Evolutionary conservation across 2,888 invertebrate genomes (phyloP).

Genomic region (Achlya flavicornis): DNA sequence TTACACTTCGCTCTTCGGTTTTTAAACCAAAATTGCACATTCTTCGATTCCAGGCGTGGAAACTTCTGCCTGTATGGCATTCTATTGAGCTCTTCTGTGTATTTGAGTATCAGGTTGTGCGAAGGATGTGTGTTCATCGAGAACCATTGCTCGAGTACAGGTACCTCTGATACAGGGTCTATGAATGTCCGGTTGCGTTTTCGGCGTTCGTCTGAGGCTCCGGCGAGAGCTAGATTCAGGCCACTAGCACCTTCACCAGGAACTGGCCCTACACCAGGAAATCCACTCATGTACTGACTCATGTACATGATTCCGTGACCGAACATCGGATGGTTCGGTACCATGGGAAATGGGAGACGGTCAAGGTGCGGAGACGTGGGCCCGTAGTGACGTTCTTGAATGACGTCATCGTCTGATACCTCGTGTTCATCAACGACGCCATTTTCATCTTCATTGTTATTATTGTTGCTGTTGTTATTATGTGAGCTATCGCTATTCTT

Average conservation of each 20-base stretch:
- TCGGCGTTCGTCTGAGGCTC: conserved; percentile 92
- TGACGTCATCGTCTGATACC: conserved; percentile 76
- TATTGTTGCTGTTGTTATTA: conserved; percentile 73
- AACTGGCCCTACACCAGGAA: conserved; percentile 80
- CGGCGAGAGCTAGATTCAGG: conserved; percentile 86
- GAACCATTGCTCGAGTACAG: conserved; percentile 97
- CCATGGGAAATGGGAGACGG: conserved; percentile 88
- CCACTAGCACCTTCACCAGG: conserved; percentile 84
- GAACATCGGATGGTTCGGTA: conserved; percentile 93
- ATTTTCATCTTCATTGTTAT: conserved; percentile 77
- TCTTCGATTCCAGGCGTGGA: conserved; percentile 98
- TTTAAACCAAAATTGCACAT: conserved; percentile 99
- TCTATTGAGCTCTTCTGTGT: conserved; percentile 97
- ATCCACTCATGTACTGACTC: conserved; percentile 91
- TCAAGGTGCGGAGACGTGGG: conserved; percentile 75
- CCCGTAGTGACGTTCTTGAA: conserved; percentile 72
- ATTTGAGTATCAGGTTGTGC: conserved; percentile 98
- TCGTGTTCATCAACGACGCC: conserved; percentile 80
- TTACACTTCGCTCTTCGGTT: conserved; percentile 99
- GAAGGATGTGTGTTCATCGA: conserved; percentile 99
- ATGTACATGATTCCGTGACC: conserved; percentile 96
- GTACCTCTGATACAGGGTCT: conserved; percentile 99
- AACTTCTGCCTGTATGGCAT: conserved; percentile 99
- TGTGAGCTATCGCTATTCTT: conserved; percentile 83
- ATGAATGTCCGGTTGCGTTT: conserved; percentile 99